Percentiles rank a stretch among this genome's conserved stretches.
These are phyloP conservation scores for Holacanthella duospinosa DNA, from an alignment of 2,888 invertebrate species.

Conservation along the genomic window DNA sequence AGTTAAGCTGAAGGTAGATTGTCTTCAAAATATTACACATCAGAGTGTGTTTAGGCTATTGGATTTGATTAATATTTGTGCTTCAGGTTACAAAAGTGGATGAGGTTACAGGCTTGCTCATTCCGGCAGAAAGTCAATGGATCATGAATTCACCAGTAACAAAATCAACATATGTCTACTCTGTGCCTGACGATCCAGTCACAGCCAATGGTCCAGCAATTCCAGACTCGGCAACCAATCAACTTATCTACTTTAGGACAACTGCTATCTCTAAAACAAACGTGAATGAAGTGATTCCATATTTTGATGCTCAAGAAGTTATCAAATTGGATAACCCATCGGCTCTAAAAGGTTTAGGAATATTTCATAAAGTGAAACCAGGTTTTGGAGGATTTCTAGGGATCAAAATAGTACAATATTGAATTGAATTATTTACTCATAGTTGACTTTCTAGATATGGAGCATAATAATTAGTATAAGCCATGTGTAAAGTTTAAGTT, in stretches of 20 bases:
- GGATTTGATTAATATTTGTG: too few relatives aligned
- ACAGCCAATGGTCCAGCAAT: background rate
- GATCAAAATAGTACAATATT: background rate
- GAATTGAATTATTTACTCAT: background rate
- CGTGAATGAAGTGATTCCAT: constrained; percentile 1
- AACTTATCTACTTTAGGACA: constrained; percentile 7
- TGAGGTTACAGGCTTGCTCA: constrained; percentile 6
- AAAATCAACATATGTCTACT: background rate
- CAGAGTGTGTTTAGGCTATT: too few relatives aligned
- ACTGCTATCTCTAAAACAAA: background rate
- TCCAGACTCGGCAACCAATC: constrained; percentile 1
- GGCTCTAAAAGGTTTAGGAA: background rate
- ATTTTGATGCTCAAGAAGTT: constrained; percentile 6
- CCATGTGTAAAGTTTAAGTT: too few relatives aligned
- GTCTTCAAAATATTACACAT: too few relatives aligned
- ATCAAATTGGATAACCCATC: background rate
- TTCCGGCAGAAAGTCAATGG: constrained; percentile 5
- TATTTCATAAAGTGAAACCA: background rate
- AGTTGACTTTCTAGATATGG: background rate
- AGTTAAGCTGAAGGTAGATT: background rate
- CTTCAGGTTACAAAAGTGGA: constrained; percentile 10
- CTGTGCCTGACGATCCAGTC: background rate
- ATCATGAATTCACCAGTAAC: background rate
- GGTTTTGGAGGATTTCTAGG: constrained; percentile 6
- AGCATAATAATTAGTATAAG: background rate